A percentile compares a stretch with the other conserved stretches of the same genome.
Evolutionary conservation across 1,140 invertebrate genomes (phyloP).

Genomic region (Epicauta chinensis): DNA sequence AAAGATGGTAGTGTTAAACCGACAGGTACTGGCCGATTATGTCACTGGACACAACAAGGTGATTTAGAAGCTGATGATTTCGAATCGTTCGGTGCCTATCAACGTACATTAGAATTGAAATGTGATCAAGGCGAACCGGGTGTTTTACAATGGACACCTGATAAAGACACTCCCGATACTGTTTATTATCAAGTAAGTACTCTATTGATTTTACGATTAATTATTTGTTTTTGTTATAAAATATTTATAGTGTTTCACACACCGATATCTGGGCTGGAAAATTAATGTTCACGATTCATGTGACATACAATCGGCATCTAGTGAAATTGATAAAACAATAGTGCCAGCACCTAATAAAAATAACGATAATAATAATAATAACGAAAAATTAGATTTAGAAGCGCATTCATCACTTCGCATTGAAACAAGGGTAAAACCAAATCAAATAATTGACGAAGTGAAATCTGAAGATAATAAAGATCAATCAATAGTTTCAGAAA

Average conservation of each 20-base stretch:
- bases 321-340: conserved; percentile 49
- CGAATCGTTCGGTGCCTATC: conserved; percentile 82
- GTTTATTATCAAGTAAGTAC: conserved; percentile 82
- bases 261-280: conserved; percentile 91
- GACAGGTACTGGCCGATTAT: conserved; percentile 71
- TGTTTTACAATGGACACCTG: conserved; percentile 81
- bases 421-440: conserved; percentile 64
- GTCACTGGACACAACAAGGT: conserved; percentile 76
- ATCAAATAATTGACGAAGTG: conserved; percentile 42
- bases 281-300: conserved; percentile 85
- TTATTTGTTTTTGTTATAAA: conserved; percentile 3
- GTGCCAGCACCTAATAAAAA: conserved; percentile 35
- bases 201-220: neutral
- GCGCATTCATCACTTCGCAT: conserved; percentile 58
- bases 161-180: conserved; percentile 78
- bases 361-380: too few species aligned
- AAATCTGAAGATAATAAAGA: conserved; percentile 24
- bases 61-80: conserved; percentile 70
- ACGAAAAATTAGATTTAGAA: conserved; percentile 53
- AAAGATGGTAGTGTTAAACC: conserved; percentile 60
- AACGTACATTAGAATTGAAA: conserved; percentile 70
- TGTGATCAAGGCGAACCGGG: conserved; percentile 82
- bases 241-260: conserved; percentile 72
- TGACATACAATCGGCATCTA: conserved; percentile 50
- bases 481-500: conserved; percentile 32